phyloP scores from a whole-genome alignment of 2,113 vertebrate species.

The Elaphurus davidianus region DNA sequence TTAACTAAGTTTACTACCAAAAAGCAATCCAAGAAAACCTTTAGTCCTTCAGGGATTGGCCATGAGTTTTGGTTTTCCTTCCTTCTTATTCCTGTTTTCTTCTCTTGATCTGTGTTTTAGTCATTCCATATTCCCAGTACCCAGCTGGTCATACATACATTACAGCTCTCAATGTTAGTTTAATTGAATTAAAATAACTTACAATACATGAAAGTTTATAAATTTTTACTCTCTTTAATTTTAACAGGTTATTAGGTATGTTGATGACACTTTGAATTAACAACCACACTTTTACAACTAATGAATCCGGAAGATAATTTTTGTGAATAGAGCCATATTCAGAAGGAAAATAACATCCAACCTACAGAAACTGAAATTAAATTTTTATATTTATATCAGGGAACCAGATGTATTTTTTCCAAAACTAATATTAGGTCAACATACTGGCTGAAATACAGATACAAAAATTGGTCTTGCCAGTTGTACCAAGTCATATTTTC shows the following conservation, averaged over 20 bases:
- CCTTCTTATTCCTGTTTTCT: neutral
- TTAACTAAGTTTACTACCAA: neutral
- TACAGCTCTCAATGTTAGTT: neutral
- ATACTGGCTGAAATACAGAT: neutral
- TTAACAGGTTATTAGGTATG: constrained; percentile 11
- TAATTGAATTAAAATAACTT: constrained; percentile 33
- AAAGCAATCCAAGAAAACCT: neutral
- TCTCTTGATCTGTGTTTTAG: neutral
- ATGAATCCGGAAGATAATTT: constrained; percentile 11
- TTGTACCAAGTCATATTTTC: neutral
- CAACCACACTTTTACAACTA: neutral
- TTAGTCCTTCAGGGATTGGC: neutral
- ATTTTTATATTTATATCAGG: neutral
- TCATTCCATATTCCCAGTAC: neutral
- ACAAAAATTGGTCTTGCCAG: neutral
- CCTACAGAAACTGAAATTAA: neutral
- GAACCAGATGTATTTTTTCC: neutral
- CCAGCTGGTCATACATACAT: neutral
- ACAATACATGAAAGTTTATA: constrained; percentile 3
- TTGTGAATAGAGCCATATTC: neutral
- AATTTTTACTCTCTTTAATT: constrained; percentile 4
- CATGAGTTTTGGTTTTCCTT: neutral
- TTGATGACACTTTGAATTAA: constrained; percentile 18
- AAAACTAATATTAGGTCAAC: neutral
- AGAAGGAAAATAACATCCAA: neutral